Evolutionary conservation across 2,888 invertebrate genomes (phyloP).

Genomic region (Athalia rosae): DNA sequence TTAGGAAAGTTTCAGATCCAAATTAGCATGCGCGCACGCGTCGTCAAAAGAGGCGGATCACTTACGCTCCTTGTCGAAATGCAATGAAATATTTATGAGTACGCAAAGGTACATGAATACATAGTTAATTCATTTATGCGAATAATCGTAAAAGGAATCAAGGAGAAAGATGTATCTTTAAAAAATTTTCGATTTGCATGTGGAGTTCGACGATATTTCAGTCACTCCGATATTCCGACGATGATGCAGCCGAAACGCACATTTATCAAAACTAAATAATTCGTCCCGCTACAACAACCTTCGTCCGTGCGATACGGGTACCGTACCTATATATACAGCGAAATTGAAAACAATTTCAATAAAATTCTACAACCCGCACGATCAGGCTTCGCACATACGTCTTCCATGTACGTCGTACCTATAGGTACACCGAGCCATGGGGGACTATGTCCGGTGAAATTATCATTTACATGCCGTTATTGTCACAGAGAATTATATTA

Average conservation of each 20-base stretch:
- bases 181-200: slow-evolving; percentile 27
- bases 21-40: slow-evolving; percentile 33
- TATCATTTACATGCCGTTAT: slow-evolving; percentile 19
- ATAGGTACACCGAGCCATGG: neutral
- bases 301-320: too few species aligned
- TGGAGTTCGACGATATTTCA: neutral
- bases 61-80: slow-evolving; percentile 19
- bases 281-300: too few species aligned
- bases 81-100: slow-evolving; percentile 28
- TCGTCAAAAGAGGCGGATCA: slow-evolving; percentile 22
- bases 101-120: neutral
- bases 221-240: too few species aligned
- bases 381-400: too few species aligned
- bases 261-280: too few species aligned
- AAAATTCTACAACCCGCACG: too few species aligned
- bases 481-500: slow-evolving; percentile 28
- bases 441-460: slow-evolving; percentile 9
- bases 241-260: too few species aligned
- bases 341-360: too few species aligned
- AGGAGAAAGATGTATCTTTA: neutral
- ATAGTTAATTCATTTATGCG: neutral
- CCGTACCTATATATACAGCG: too few species aligned
- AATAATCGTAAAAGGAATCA: slow-evolving; percentile 14
- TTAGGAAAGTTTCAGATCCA: slow-evolving; percentile 41
- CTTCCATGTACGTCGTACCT: too few species aligned